Base-by-base conservation (phyloP, 2,797 vertebrate genomes). In the Balearica regulorum region DNA sequence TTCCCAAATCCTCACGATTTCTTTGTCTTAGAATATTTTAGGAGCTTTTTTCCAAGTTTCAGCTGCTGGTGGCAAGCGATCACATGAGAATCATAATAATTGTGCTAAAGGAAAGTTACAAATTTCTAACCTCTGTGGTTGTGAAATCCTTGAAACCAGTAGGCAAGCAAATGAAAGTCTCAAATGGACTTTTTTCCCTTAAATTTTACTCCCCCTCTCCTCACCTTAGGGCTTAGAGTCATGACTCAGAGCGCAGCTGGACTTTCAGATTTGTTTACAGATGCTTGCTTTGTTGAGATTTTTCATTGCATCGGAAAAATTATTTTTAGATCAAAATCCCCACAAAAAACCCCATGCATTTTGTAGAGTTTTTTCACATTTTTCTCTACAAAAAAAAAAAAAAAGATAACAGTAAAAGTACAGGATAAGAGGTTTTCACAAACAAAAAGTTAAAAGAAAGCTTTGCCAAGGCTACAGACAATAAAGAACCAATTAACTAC, bases 401-500 rank as follows among this genome's bases (percentile, higher is more conserved):
- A 73, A 19, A 25, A 81, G 29, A 1, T 14, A 78, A 6, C 13
- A 44, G 7, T 80, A 29, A 33, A 75, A 91, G 43, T 18, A 66
- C 33, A 82, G 51, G 29, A 53, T 75, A 68, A 64, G 31, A 81
- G 18, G 10, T 44, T 94, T 87, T 89, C 66, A 87, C 46, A 76
- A 88, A 71, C n/a, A 10, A 57, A 57, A 83, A 73, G 18, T 7
- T 54, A 84, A 70, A 41, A 20, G 66, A 31, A 35, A 57, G 24
- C 65, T 86, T 93, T 83, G 51, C 51, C 21, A 6, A 72, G 54
- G 66, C 49, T 28, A 57, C 44, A 89, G 76, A 69, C 75, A 89
- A 83, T 94, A 95, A 94, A 95, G 87, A 96, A 82, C 46, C 84
- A 91, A 90, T 91, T 96, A 95, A 89, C 70, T 79, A 65, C 85